Conservation (phyloP, 2,888 invertebrate genomes). For the Linnaemya tessellans region DNA sequence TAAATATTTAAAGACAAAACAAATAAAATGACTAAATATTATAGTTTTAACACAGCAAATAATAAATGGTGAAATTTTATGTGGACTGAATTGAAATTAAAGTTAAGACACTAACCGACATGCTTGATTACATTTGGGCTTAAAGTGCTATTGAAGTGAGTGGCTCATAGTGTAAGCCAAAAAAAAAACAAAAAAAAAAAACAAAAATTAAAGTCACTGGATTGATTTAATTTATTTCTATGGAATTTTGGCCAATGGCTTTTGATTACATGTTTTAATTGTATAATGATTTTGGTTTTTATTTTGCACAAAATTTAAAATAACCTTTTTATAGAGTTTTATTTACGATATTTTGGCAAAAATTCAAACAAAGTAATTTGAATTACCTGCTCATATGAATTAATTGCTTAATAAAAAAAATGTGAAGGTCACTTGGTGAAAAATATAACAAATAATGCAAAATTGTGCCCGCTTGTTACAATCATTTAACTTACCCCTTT, state of each 20-base stretch:
- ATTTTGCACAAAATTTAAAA: not conserved
- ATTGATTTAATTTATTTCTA: slow-evolving; percentile 25
- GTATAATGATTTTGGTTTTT: not conserved
- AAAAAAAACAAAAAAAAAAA: slow-evolving; percentile 5
- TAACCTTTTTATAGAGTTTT: not conserved
- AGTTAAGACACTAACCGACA: slow-evolving; percentile 6
- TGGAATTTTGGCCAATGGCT: slow-evolving; percentile 50
- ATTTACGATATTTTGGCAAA: slow-evolving; percentile 24
- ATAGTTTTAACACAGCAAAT: slow-evolving; percentile 37
- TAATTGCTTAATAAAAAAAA: not conserved
- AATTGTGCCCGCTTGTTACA: too few relatives aligned
- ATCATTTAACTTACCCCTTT: slow-evolving; percentile 75
- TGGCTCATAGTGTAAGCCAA: not conserved
- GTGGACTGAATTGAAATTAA: slow-evolving; percentile 57
- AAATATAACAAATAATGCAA: too few relatives aligned
- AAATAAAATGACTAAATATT: slow-evolving; percentile 34
- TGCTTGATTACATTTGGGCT: not conserved
- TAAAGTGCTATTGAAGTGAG: slow-evolving; percentile 28
- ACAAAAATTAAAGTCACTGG: not conserved
- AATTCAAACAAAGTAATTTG: slow-evolving; percentile 12
- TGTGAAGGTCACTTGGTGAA: not conserved
- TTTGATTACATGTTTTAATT: slow-evolving; percentile 40
- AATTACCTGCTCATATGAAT: not conserved
- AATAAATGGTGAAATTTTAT: slow-evolving; percentile 66
- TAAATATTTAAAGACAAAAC: slow-evolving; percentile 44